Percentiles rank a stretch among this genome's conserved stretches.
Conservation (phyloP, 2,113 vertebrate species). For the Myocastor coypus region DNA sequence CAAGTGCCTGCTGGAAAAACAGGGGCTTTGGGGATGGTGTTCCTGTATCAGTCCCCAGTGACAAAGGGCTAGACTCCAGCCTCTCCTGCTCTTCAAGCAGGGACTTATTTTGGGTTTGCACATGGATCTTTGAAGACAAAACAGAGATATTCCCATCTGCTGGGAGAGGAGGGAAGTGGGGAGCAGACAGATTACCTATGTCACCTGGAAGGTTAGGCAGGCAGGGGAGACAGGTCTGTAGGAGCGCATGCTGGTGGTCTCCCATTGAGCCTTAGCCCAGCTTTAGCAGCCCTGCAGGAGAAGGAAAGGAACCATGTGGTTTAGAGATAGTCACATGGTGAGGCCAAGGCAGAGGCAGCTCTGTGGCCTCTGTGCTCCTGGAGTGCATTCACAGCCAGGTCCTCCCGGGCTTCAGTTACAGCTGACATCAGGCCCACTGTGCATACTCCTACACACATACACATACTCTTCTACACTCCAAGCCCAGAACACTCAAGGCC, state of each 20-base stretch:
- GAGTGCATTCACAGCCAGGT: accelerated
- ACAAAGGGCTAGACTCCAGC: neutral
- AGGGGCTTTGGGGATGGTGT: neutral
- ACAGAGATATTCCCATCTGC: neutral
- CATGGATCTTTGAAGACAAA: neutral
- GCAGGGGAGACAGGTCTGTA: neutral
- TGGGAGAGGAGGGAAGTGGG: neutral
- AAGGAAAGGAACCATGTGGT: neutral
- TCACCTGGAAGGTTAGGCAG: neutral
- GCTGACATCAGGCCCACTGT: accelerated
- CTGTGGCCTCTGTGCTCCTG: accelerated
- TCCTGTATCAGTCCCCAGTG: neutral
- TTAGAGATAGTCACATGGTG: neutral
- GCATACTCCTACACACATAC: neutral
- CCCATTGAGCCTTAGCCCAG: neutral
- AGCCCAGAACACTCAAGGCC: neutral
- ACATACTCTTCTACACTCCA: neutral
- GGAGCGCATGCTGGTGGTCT: neutral
- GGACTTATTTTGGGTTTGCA: neutral
- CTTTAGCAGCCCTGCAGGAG: neutral
- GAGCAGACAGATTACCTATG: neutral
- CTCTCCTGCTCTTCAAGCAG: neutral
- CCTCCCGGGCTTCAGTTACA: neutral
- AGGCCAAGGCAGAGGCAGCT: neutral
- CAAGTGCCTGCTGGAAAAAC: neutral